These are phyloP conservation scores for Andricus curvator DNA, from an alignment of 2,888 invertebrate genomes.

Conservation along the genomic window DNA sequence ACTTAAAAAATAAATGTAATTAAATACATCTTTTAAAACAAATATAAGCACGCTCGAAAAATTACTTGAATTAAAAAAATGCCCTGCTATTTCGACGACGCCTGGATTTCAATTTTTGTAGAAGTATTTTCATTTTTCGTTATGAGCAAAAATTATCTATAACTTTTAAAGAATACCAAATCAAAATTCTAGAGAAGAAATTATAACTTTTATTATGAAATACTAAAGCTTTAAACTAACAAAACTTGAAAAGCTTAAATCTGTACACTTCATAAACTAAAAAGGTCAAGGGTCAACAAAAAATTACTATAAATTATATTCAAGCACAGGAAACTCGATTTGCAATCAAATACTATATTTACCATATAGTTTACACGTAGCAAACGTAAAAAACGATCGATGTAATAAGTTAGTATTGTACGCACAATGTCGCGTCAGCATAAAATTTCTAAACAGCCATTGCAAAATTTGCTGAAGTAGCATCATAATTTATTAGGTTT, in stretches of 20 bases:
- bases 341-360: conserved; percentile 26
- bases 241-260: background rate
- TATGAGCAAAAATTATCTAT: too few species aligned
- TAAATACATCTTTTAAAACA: too few species aligned
- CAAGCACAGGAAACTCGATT: background rate
- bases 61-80: too few species aligned
- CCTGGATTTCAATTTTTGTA: background rate
- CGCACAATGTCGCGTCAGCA: background rate
- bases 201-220: too few species aligned
- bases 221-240: background rate
- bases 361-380: conserved; percentile 7
- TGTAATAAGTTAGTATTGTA: conserved; percentile 13
- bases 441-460: conserved; percentile 1
- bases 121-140: background rate
- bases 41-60: too few species aligned
- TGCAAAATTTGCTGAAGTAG: background rate
- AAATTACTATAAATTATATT: background rate
- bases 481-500: background rate
- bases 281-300: background rate
- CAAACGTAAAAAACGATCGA: conserved; percentile 27
- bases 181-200: background rate
- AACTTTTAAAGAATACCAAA: background rate
- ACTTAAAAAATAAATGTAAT: too few species aligned
- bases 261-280: background rate
- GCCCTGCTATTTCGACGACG: too few species aligned